Evolutionary conservation across 2,113 vertebrate genomes (phyloP).

Genomic region (Melanerpes formicivorus): DNA sequence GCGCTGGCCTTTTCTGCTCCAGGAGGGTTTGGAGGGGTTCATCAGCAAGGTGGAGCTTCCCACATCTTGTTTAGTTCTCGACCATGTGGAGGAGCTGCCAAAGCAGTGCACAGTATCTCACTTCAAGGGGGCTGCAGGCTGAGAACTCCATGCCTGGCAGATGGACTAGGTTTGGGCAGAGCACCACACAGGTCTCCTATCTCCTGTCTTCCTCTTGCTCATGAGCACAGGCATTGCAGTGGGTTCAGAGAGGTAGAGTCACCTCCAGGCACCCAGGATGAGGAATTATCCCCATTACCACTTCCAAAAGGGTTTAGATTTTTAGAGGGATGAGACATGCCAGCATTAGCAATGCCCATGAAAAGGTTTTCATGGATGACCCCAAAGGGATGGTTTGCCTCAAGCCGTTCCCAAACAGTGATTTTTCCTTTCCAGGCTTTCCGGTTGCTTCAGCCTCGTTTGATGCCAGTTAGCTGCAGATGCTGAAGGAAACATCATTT

Average conservation of each 20-base stretch:
- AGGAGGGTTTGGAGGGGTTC: not conserved
- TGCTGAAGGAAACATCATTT: slow-evolving; percentile 70
- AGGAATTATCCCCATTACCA: rapidly evolving
- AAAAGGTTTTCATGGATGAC: not conserved
- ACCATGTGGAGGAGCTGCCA: not conserved
- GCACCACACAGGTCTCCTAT: not conserved
- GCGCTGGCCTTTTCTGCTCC: not conserved
- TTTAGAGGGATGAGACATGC: not conserved
- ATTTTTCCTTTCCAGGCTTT: slow-evolving; percentile 54
- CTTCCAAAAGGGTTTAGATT: not conserved
- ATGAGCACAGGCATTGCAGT: not conserved
- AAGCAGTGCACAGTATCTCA: not conserved
- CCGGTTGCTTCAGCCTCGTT: not conserved
- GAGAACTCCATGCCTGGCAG: not conserved
- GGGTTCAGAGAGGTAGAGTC: not conserved
- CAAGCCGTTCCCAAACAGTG: not conserved
- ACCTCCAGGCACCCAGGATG: not conserved
- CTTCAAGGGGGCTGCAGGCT: not conserved
- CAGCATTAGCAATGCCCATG: not conserved
- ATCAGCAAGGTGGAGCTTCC: not conserved
- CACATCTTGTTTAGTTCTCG: not conserved
- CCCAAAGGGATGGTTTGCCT: not conserved
- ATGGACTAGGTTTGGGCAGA: not conserved
- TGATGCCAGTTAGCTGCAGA: slow-evolving; percentile 51
- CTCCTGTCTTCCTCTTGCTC: not conserved